These are phyloP conservation scores for Myotis brandtii DNA, from an alignment of 2,113 vertebrate species.

Conservation along the genomic window DNA sequence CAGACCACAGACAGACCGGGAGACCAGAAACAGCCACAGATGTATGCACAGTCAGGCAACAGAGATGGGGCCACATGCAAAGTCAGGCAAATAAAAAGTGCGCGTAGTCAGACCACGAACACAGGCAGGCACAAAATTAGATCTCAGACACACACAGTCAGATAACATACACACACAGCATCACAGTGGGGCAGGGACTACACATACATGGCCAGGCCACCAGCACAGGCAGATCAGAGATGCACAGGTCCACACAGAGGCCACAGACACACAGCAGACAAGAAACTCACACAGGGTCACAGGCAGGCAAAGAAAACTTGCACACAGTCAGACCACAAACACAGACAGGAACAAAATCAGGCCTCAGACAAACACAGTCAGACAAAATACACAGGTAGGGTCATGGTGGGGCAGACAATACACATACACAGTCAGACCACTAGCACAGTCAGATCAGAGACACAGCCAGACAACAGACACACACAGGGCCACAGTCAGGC, in stretches of 20 bases:
- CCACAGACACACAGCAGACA: neutral
- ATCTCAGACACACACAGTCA: neutral
- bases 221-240: neutral
- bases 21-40: neutral
- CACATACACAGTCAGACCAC: too few relatives aligned
- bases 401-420: neutral
- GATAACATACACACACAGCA: neutral
- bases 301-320: neutral
- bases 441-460: neutral
- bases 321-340: neutral
- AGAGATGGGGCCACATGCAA: fast-evolving
- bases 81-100: neutral
- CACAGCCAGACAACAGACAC: neutral
- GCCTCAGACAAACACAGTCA: neutral
- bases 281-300: too few relatives aligned
- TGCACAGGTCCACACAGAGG: too few relatives aligned
- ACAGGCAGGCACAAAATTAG: neutral
- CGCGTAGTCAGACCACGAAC: neutral
- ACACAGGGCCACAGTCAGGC: fast-evolving
- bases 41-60: neutral
- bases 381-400: neutral
- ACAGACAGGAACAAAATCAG: neutral
- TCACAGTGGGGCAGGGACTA: neutral
- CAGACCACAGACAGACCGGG: neutral
- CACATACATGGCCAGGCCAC: too few relatives aligned